Evolutionary conservation across 2,797 vertebrate species (phyloP).

Genomic region (Spinibarbus caldwelli): DNA sequence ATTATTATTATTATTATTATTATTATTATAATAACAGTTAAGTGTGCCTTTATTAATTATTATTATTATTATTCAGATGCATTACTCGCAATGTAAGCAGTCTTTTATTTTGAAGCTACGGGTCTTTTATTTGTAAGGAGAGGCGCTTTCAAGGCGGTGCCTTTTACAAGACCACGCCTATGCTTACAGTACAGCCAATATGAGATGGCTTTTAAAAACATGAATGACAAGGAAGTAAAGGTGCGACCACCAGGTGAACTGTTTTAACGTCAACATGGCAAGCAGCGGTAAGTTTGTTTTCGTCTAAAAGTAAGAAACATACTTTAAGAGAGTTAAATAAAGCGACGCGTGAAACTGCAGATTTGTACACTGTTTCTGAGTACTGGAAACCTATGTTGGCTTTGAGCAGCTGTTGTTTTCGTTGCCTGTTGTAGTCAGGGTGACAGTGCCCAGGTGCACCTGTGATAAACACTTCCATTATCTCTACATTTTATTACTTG

Average conservation of each 20-base stretch:
- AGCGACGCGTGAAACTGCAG: background rate
- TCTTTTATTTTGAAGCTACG: constrained; percentile 21
- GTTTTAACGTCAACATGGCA: constrained; percentile 18
- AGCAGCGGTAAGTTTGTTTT: constrained; percentile 33
- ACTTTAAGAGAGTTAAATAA: background rate
- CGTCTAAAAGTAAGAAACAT: background rate
- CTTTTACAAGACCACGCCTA: background rate
- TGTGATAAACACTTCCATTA: background rate
- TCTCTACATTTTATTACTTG: background rate
- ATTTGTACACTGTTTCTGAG: background rate
- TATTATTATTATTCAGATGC: background rate
- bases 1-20: too few species aligned
- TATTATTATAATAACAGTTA: too few species aligned
- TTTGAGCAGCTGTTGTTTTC: background rate
- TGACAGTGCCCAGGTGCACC: background rate
- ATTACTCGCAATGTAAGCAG: background rate
- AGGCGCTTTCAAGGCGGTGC: background rate
- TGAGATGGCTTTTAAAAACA: background rate
- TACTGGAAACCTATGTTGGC: background rate
- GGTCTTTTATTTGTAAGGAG: constrained; percentile 12
- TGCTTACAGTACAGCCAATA: background rate
- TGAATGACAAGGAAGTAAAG: constrained; percentile 27
- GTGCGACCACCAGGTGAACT: background rate
- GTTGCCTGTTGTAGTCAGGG: constrained; percentile 8
- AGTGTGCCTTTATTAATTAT: background rate